These are phyloP conservation scores for Steatocranus sp. DNA, from an alignment of 2,797 vertebrate genomes.

Conservation along the genomic window DNA sequence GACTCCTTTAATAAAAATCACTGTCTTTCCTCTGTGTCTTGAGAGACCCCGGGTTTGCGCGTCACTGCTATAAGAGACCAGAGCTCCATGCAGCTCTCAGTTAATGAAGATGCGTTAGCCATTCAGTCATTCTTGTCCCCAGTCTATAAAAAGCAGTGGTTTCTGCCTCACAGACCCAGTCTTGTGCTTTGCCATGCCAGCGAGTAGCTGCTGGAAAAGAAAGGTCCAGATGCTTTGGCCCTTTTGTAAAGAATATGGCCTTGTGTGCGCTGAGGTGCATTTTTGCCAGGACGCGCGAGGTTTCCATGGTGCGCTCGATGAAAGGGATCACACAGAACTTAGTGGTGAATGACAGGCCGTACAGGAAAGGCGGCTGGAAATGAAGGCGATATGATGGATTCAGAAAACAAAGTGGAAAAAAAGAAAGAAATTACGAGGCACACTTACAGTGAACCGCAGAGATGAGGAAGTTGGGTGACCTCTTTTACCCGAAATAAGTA, in stretches of 20 bases:
- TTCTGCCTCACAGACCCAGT: slow-evolving; percentile 73
- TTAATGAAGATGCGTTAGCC: slow-evolving; percentile 75
- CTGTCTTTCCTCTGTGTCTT: slow-evolving; percentile 11
- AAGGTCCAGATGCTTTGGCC: slow-evolving; percentile 78
- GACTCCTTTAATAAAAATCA: slow-evolving; percentile 2
- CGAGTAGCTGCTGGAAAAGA: slow-evolving; percentile 64
- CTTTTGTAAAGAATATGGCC: slow-evolving; percentile 78
- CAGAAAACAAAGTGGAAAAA: background rate
- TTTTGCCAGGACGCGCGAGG: slow-evolving; percentile 78
- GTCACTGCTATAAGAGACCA: slow-evolving; percentile 41
- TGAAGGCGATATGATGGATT: slow-evolving; percentile 58
- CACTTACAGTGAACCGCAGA: slow-evolving; percentile 28
- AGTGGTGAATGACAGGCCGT: slow-evolving; percentile 73
- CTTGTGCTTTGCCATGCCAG: slow-evolving; percentile 72
- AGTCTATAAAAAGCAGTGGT: slow-evolving; percentile 82
- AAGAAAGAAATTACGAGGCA: slow-evolving; percentile 13
- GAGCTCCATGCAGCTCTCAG: slow-evolving; percentile 53
- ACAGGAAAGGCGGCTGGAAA: slow-evolving; percentile 69
- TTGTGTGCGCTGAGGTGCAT: slow-evolving; percentile 81
- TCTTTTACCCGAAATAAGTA: slow-evolving; percentile 37
- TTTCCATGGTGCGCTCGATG: slow-evolving; percentile 79
- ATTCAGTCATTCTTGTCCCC: slow-evolving; percentile 70
- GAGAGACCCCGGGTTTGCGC: slow-evolving; percentile 36
- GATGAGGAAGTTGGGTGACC: slow-evolving; percentile 63
- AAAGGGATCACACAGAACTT: slow-evolving; percentile 78